Percentiles rank a stretch among this genome's conserved stretches.
phyloP scores from a whole-genome alignment of 2,888 invertebrate species.

The Globia sparganii region DNA sequence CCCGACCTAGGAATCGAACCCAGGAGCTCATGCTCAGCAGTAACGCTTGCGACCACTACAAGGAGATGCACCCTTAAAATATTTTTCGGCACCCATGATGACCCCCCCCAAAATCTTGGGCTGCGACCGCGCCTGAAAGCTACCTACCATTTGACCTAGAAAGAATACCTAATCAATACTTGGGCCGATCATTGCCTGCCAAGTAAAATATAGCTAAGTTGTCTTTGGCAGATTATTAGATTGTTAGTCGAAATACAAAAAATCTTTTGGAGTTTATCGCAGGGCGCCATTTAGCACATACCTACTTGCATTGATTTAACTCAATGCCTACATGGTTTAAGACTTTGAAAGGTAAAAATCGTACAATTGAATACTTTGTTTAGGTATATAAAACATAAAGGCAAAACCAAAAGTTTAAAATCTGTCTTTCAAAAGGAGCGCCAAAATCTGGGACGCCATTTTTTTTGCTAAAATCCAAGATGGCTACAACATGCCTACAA shows the following conservation, averaged over 20 bases:
- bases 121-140: no score
- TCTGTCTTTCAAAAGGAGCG: no score
- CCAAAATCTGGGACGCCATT: neutral
- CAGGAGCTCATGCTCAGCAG: no score
- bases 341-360: neutral
- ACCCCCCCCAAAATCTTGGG: no score
- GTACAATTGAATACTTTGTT: neutral
- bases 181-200: conserved; percentile 19
- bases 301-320: no score
- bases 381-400: neutral
- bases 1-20: no score
- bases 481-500: neutral
- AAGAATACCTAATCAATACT: conserved; percentile 35
- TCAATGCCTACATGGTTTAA: neutral
- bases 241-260: no score
- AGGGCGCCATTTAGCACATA: neutral
- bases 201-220: conserved; percentile 24
- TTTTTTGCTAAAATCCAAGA: conserved; percentile 11
- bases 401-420: neutral
- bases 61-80: no score
- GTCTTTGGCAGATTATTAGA: neutral
- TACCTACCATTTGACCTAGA: conserved; percentile 36
- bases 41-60: no score
- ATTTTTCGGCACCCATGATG: no score
- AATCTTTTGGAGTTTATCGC: neutral